Base-by-base conservation (phyloP, 2,888 invertebrate species). In the Hirtodrosophila trivittata region DNA sequence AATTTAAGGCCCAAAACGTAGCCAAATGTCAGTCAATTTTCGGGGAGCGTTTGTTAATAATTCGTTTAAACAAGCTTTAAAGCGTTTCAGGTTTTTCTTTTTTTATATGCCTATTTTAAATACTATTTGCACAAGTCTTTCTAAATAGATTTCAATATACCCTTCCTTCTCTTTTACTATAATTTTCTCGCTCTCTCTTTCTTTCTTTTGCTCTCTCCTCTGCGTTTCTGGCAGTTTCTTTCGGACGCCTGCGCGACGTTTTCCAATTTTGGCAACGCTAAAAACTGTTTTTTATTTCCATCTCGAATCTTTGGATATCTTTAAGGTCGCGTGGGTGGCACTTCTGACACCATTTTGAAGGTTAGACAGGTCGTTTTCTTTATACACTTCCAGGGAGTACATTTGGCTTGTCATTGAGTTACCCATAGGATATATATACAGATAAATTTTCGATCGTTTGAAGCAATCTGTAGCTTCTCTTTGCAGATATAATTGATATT, bases 241-340 rank as follows among this genome's bases (percentile, higher is more conserved):
- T 28, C 28, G 8, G 8, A 35, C 82, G 82, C 82, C 82, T 81
- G 72, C 70, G 73, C 78, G 58, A 43, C 47, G 16, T 43, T 70
- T 65, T 46, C 76, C 76, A 54, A 60, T 64, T 73, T 64, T 67
- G 70, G 77, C 57, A 57, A 57, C n/a, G n/a, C n/a, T n/a, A n/a
- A n/a, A n/a, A n/a, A n/a, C n/a, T n/a, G n/a, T n/a, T n/a, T n/a
- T n/a, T n/a, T n/a, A n/a, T n/a, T n/a, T n/a, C 43, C 41, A 21
- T 3, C 18, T 49, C 49, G 52, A 56, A 55, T 55, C 13, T 43
- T 32, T 37, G 10, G 32, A 32, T 32, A 32, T 51, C 32, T 58
- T 14, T 33, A 16, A 8, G 3, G 7, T 6, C 25, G 67, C 49
- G 71, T 72, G 37, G 71, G 72, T 12, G 49, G 72, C 46, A 43